Evolutionary conservation across 2,797 vertebrate species (phyloP), one percentile per base, ranked within the genome.

Genomic region (Coregonus sp.): DNA sequence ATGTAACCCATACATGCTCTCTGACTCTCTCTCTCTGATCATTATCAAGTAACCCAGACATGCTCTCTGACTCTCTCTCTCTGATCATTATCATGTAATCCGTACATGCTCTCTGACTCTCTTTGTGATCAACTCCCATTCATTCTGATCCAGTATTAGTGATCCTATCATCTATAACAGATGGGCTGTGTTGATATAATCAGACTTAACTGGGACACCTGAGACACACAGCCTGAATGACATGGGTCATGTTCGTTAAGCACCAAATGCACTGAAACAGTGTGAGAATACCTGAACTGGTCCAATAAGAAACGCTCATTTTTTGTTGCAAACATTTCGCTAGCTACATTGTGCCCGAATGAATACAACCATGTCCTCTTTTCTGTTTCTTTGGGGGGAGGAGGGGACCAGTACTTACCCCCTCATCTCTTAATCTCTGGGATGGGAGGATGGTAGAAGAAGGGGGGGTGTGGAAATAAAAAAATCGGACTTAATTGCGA

Each of bases 401-500:
- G 25, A 14, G 29, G 25, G 29, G 66, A 61, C 18, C 11, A 25
- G 25, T 25, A 1, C 20, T 25, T 20, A 63, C 2, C 20, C 61
- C n/a, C 61, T 25, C 2, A 61, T 25, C 59, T n/a, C 59, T 18
- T 61, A 1, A 59, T 5, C 12, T 2, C 29, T 31, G 65, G 7
- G 25, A 67, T 33, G 9, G 65, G 69, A 25, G 40, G 20, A 14
- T 14, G 33, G 35, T 33, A 33, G 31, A 33, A 33, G 2, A 37
- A 7, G 0, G 69, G 25, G n/a, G 6, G 40, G 40, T 7, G 69
- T 15, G 75, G 75, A 77, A 76, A 80, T 83, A 80, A 84, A 84
- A 86, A 72, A 77, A 76, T 87, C 83, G 52, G 51, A 18, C 71
- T 82, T 92, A 91, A 93, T 90, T 91, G 87, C 86, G 85, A 87